Evolutionary conservation across 1,140 invertebrate species (phyloP).

Genomic region (Bombus confusus): DNA sequence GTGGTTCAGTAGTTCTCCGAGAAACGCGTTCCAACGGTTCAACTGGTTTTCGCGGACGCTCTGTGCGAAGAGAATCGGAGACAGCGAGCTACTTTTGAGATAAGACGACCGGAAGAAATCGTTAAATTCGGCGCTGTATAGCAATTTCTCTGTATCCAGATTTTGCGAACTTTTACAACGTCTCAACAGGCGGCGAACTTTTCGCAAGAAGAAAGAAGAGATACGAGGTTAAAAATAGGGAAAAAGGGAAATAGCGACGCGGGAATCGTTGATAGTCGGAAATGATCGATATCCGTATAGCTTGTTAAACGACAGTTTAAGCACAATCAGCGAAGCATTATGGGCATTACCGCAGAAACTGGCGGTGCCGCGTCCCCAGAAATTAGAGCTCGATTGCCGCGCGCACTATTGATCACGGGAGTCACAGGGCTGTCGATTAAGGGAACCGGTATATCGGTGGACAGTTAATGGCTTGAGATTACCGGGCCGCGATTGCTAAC

Average conservation of each 20-base stretch:
- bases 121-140: too few relatives aligned
- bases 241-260: background rate
- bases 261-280: slow-evolving; percentile 36
- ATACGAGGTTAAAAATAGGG: background rate
- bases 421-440: slow-evolving; percentile 58
- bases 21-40: background rate
- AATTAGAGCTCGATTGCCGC: slow-evolving; percentile 51
- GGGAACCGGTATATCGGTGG: slow-evolving; percentile 45
- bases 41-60: background rate
- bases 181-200: background rate
- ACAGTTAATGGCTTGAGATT: slow-evolving; percentile 62
- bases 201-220: background rate
- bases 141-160: background rate
- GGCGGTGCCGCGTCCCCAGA: slow-evolving; percentile 47
- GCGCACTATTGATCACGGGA: slow-evolving; percentile 60
- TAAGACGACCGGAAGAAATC: too few relatives aligned
- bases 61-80: too few relatives aligned
- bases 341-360: slow-evolving; percentile 54
- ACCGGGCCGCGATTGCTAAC: slow-evolving; percentile 43
- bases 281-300: slow-evolving; percentile 61
- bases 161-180: background rate
- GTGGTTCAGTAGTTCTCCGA: background rate
- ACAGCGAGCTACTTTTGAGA: too few relatives aligned
- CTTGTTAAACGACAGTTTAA: slow-evolving; percentile 67
- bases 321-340: slow-evolving; percentile 54